Evolutionary conservation across 2,113 vertebrate genomes (phyloP), one percentile per base, ranked within the genome.

Genomic region (Dicerorhinus sumatrensis): DNA sequence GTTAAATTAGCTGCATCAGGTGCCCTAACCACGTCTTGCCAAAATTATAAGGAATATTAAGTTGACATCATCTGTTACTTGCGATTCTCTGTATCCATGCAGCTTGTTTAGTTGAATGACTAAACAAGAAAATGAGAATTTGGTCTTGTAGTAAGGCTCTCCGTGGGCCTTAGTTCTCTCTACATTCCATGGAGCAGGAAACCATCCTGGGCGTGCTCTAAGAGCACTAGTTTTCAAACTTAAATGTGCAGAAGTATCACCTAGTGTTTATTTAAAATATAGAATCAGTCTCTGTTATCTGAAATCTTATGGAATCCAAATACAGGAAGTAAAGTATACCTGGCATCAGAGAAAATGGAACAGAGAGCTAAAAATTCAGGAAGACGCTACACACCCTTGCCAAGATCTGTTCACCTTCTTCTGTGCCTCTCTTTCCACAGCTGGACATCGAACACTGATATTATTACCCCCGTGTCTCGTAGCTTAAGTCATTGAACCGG

Each of bases 391-490:
- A 42, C 1, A 4, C 13, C 27, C 27, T 18, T 0, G 0, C 31
- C 1, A 5, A 36, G 33, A 18, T 25, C 48, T 18, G 18, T 3
- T n/a, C 6, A 4, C 21, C 14, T 60, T 36, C 18, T 6, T 5
- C 36, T 42, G 25, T 2, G 9, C 90, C 54, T 25, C 51, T 58
- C 20, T 13, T 20, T 54, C 60, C 73, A n/a, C 65, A 58, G 0
- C 17, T 31, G 17, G 73, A 3, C 14, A 9, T 8, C 36, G 17
- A 33, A 60, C 77, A 1, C 46, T 1, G 4, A 23, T 6, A 4
- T 31, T 9, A 12, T 3, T 1, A 4, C 13, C 14, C 3, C 4
- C 0, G 0, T 6, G 56, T 79, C 42, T 48, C 4, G 3, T 1
- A 69, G 69, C 18, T 80, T 13, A 16, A 3, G 3, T 62, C 48